These are phyloP conservation scores for Chloebia gouldiae DNA, from an alignment of 2,113 vertebrate genomes.

Conservation along the genomic window DNA sequence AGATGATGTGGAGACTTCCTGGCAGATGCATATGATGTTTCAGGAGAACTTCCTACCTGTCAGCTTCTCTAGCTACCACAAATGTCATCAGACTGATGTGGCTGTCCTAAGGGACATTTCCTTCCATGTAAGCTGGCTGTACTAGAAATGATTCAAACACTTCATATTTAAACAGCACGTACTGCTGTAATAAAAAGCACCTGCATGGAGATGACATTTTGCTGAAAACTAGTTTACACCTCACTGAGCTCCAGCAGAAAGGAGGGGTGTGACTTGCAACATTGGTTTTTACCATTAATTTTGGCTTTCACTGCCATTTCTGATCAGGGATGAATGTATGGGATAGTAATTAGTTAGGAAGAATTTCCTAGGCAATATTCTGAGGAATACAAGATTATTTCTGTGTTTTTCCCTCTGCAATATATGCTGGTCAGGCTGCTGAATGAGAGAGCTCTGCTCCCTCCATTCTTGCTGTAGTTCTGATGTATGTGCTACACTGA, in stretches of 20 bases:
- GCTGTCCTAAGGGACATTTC: neutral
- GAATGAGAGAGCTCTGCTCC: neutral
- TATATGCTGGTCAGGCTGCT: neutral
- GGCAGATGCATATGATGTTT: neutral
- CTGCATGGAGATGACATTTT: neutral
- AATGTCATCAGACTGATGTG: neutral
- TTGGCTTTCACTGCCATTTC: neutral
- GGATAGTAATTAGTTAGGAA: neutral
- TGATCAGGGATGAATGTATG: neutral
- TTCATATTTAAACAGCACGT: neutral
- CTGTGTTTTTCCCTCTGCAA: neutral
- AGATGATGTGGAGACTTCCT: neutral
- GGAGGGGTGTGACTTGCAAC: neutral
- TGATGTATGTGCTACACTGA: neutral
- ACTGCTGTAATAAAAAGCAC: neutral
- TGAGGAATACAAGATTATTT: neutral
- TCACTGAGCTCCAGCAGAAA: neutral
- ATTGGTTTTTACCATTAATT: neutral
- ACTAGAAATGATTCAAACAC: neutral
- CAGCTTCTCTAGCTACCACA: neutral
- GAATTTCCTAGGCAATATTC: neutral
- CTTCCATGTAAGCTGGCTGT: neutral
- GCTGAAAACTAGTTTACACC: neutral
- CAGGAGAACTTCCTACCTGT: neutral
- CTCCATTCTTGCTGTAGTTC: neutral